Conservation (phyloP, 64 coral and sea anemone species). For the Catalaphyllia jardinei region DNA sequence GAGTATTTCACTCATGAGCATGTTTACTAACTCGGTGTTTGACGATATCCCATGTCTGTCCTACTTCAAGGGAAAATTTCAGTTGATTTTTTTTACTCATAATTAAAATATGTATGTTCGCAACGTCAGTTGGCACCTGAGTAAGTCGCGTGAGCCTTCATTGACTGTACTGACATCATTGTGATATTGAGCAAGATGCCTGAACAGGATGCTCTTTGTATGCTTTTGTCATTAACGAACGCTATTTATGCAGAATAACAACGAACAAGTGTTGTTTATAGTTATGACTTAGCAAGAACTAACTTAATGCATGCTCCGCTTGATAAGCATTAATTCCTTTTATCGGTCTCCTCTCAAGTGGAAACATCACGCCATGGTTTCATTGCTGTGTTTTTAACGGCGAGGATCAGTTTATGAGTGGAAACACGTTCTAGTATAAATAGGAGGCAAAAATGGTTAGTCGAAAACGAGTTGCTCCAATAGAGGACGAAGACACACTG, state of each 20-base stretch:
- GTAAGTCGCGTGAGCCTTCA: not conserved
- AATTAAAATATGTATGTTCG: not conserved
- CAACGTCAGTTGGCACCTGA: not conserved
- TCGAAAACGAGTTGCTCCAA: constrained; percentile 16
- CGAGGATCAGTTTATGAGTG: not conserved
- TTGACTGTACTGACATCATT: not conserved
- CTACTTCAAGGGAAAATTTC: no score
- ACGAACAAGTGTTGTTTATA: not conserved
- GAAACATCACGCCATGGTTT: not conserved
- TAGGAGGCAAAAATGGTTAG: constrained; percentile 4
- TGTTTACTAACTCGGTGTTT: no score
- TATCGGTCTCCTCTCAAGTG: not conserved
- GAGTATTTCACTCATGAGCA: no score
- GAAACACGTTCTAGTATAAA: not conserved
- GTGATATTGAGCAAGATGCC: not conserved
- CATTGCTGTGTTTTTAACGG: not conserved
- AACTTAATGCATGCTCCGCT: not conserved
- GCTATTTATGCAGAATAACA: not conserved
- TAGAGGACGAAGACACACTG: not conserved
- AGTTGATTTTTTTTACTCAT: no score
- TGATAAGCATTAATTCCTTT: not conserved
- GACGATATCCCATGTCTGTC: no score
- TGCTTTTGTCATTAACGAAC: not conserved
- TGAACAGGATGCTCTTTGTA: not conserved
- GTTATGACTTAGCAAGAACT: constrained; percentile 9